These are phyloP conservation scores for Drosophila suboccidentalis DNA, from an alignment of 2,888 invertebrate species.

Conservation along the genomic window DNA sequence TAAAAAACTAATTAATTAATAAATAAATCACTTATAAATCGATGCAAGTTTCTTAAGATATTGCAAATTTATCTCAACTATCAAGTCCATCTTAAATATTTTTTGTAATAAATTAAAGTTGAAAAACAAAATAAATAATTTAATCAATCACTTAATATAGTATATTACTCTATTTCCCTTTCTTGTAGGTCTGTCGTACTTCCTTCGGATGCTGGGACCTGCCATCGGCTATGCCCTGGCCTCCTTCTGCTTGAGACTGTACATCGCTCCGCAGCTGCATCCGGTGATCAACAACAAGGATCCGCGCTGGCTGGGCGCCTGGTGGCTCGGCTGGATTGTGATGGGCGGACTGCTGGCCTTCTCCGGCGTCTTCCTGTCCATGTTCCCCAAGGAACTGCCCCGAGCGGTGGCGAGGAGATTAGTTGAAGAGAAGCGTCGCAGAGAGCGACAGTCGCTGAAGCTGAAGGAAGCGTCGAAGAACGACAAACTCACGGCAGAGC, in stretches of 20 bases:
- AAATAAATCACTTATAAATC: too few species aligned
- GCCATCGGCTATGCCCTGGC: slow-evolving; percentile 89
- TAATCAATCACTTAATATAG: too few species aligned
- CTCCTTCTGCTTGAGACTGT: slow-evolving; percentile 88
- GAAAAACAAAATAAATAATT: too few species aligned
- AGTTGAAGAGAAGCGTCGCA: slow-evolving; percentile 81
- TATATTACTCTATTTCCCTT: too few species aligned
- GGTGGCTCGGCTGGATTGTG: slow-evolving; percentile 92
- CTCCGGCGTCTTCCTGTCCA: slow-evolving; percentile 88
- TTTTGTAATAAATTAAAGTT: too few species aligned
- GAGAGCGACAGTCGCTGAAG: slow-evolving; percentile 58
- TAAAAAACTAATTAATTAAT: too few species aligned
- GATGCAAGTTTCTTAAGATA: too few species aligned
- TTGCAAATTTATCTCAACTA: too few species aligned
- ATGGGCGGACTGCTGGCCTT: slow-evolving; percentile 87
- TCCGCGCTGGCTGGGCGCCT: slow-evolving; percentile 93
- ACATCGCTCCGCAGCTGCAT: slow-evolving; percentile 89
- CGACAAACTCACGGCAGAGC: slow-evolving; percentile 61
- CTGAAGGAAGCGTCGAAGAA: slow-evolving; percentile 61
- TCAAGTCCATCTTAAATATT: too few species aligned
- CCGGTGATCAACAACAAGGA: slow-evolving; percentile 89
- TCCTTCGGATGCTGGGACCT: slow-evolving; percentile 90
- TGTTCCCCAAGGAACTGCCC: slow-evolving; percentile 90
- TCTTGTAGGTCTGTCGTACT: slow-evolving; percentile 88
- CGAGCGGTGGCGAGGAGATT: slow-evolving; percentile 88